Base-by-base conservation (phyloP, 2,888 invertebrate genomes). In the Julus scandinavius region DNA sequence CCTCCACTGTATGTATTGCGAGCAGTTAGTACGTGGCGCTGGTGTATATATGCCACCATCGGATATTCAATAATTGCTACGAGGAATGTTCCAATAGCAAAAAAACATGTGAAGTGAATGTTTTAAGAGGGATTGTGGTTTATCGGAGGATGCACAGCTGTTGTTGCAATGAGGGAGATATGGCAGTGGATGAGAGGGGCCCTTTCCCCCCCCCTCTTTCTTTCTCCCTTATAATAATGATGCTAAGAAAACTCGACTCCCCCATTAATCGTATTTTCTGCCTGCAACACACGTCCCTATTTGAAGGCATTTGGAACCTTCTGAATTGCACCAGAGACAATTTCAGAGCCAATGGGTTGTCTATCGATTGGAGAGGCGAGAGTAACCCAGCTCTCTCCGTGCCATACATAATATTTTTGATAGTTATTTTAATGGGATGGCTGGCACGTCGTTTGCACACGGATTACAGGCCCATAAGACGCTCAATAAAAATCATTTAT, bases 51-150 rank as follows among this genome's bases (percentile, higher is more conserved):
- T 72, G 63, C 20, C 63, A 80, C 80, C 80, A 40, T 80, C 80
- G 80, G 80, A 80, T 80, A 80, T 80, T 80, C 80, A 80, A 80
- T 80, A 80, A 80, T 80, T 80, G 80, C 80, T 80, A 38, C 38
- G 80, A 80, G 80, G 38, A 80, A 80, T 80, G 80, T 80, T 80
- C 80, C 80, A 38, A 80, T 80, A 38, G 80, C 80, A 80, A 80
- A 80, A 80, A 80, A 80, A 80, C 80, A 80, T 38, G 80, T 38
- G 80, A 80, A 80, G 80, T 80, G 80, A 80, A 80, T 80, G 80
- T 80, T 80, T 80, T 80, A 80, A 80, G 80, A 80, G 80, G 80
- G 80, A 80, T 80, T 80, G 80, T 80, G 80, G 80, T 80, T 80
- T 80, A 80, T 80, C 80, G 80, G 80, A 80, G 80, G 80, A 80